These are phyloP conservation scores for Trissonchulus sp. DNA, from an alignment of 2,888 invertebrate genomes.

Conservation along the genomic window DNA sequence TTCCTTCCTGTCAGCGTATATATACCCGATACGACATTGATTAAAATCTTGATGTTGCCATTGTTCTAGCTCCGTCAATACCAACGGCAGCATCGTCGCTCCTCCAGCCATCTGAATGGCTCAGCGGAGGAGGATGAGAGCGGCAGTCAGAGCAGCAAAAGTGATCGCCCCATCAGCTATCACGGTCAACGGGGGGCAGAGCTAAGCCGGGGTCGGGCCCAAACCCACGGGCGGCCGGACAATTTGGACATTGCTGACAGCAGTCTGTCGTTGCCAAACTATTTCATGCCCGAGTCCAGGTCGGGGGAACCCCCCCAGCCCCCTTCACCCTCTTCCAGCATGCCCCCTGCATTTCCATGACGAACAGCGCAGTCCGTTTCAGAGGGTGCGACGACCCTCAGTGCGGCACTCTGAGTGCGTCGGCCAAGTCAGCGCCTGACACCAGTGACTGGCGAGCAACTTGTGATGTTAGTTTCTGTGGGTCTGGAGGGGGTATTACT, in stretches of 20 bases:
- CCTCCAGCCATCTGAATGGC: not conserved
- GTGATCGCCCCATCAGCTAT: no score
- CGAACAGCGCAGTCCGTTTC: constrained; percentile 28
- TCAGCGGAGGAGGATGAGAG: no score
- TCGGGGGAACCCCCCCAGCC: no score
- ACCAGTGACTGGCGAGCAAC: not conserved
- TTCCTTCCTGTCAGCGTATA: no score
- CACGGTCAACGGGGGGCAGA: no score
- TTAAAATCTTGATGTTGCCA: no score
- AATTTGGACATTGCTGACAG: not conserved
- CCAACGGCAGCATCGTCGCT: not conserved
- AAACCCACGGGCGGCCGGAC: not conserved
- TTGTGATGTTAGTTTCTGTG: no score
- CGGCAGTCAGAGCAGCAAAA: no score
- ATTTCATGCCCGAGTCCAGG: not conserved
- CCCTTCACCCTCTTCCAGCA: no score
- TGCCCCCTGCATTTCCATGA: constrained; percentile 22
- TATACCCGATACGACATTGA: no score
- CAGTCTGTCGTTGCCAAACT: constrained; percentile 17
- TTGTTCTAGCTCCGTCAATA: not conserved
- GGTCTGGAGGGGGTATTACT: no score
- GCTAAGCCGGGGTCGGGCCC: not conserved
- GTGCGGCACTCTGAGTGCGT: constrained; percentile 5
- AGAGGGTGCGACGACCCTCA: constrained; percentile 18
- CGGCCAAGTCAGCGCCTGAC: not conserved